Evolutionary conservation across 2,797 vertebrate genomes (phyloP), one percentile per base, ranked within the genome.

Genomic region (Neomorphus geoffroyi): DNA sequence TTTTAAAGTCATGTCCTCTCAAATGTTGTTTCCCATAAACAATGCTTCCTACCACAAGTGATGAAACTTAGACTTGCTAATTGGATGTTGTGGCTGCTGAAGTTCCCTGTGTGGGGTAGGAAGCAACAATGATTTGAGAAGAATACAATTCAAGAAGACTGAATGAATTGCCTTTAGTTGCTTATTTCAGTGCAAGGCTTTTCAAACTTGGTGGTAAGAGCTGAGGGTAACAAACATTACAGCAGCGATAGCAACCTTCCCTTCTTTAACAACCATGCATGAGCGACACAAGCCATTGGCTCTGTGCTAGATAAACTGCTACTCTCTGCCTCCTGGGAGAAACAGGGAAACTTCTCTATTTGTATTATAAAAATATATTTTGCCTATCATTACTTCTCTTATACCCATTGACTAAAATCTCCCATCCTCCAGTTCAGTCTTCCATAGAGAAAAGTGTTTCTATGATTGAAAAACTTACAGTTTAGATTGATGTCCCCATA

Each of bases 401-500:
- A 22, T 15, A 54, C 54, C 22, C 21, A 24, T 0, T 54, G 45
- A 86, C n/a, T 73, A 46, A 70, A 61, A 91, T 70, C 39, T 50
- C 32, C 5, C 32, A 41, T 67, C 33, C 41, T 50, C 37, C 54
- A 10, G 13, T 64, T 90, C 28, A 72, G 37, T 43, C 24, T 48
- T 71, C 54, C 7, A 7, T 24, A 73, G 8, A 9, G 8, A 73
- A 33, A 92, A 85, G 32, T 27, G 43, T 18, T 64, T 66, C 24
- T 50, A 5, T 16, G 18, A 56, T 7, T 69, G 35, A 61, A 81
- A 87, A 77, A 96, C 98, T 98, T 94, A 99, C 99, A 24, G 90
- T 97, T 98, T 51, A 98, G 96, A 83, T 98, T 99, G 92, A 99
- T 98, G 97, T 99, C 99, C 22, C 99, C 99, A 12, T 99, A 99